Percentiles rank a stretch among this genome's conserved stretches.
Conservation (phyloP, 2,797 vertebrate genomes). For the Nothura maculosa region DNA sequence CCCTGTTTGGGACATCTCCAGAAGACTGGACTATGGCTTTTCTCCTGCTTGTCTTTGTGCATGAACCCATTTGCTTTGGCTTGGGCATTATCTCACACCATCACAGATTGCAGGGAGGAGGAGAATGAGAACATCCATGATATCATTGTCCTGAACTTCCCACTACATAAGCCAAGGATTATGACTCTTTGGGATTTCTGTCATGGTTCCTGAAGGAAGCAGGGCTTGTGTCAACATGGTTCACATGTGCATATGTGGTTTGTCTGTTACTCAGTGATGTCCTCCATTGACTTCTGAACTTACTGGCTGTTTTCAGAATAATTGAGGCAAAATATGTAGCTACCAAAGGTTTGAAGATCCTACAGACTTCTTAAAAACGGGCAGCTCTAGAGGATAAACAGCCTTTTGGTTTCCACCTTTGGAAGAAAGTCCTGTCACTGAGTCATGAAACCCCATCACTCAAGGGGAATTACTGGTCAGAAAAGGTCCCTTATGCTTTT, state of each 20-base stretch:
- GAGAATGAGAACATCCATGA: background rate
- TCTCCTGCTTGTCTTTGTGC: background rate
- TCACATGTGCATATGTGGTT: background rate
- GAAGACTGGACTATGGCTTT: background rate
- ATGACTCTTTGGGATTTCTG: background rate
- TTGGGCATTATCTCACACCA: background rate
- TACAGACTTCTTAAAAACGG: background rate
- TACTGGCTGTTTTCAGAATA: background rate
- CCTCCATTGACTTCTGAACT: background rate
- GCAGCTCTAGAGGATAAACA: background rate
- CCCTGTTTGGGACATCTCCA: background rate
- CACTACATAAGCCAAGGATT: background rate
- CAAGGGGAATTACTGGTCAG: background rate
- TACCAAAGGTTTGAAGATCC: background rate
- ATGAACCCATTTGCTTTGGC: constrained; percentile 11
- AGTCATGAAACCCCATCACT: background rate
- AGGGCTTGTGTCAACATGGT: rapidly evolving
- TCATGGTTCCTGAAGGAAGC: background rate
- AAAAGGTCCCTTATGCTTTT: rapidly evolving
- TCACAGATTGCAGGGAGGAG: rapidly evolving
- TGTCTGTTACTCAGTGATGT: background rate
- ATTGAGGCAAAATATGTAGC: background rate
- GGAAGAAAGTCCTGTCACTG: rapidly evolving
- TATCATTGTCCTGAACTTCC: background rate
- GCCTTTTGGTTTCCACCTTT: rapidly evolving